These are phyloP conservation scores for Acheta domesticus DNA, from an alignment of 2,888 invertebrate species.

Conservation along the genomic window DNA sequence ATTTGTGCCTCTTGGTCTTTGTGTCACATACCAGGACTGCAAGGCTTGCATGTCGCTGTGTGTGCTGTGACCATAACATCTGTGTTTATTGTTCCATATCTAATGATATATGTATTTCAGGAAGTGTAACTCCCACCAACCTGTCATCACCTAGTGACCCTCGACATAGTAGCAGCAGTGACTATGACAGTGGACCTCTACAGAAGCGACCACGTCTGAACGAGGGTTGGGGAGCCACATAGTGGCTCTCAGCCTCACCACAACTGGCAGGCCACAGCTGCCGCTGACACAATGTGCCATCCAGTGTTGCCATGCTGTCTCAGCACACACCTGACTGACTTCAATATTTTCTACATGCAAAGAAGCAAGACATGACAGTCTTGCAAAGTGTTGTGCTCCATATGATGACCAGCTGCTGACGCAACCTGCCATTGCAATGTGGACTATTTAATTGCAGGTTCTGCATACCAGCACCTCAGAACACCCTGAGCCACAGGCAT, in stretches of 20 bases:
- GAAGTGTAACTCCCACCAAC: slow-evolving; percentile 81
- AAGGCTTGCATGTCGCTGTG: slow-evolving; percentile 6
- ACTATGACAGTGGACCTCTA: slow-evolving; percentile 63
- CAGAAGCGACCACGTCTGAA: slow-evolving; percentile 83
- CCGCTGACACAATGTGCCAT: slow-evolving; percentile 30
- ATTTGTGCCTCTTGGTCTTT: not conserved
- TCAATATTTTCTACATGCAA: not conserved
- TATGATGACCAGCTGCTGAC: not conserved
- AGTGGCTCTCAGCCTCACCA: slow-evolving; percentile 49
- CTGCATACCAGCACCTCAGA: not conserved
- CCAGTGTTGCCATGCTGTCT: slow-evolving; percentile 24
- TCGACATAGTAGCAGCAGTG: slow-evolving; percentile 53
- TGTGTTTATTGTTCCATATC: not conserved
- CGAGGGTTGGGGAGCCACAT: slow-evolving; percentile 86
- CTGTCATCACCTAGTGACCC: slow-evolving; percentile 67
- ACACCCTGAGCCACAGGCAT: not conserved
- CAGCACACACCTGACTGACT: slow-evolving; percentile 18
- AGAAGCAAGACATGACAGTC: not conserved
- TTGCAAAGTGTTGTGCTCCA: not conserved
- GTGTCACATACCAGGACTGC: slow-evolving; percentile 7
- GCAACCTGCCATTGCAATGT: not conserved
- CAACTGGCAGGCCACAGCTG: not conserved
- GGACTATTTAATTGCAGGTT: not conserved
- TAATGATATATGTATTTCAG: slow-evolving; percentile 48
- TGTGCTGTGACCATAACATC: not conserved